phyloP scores from a whole-genome alignment of 2,113 vertebrate genomes.

The Ptychochromis oligacanthus region DNA sequence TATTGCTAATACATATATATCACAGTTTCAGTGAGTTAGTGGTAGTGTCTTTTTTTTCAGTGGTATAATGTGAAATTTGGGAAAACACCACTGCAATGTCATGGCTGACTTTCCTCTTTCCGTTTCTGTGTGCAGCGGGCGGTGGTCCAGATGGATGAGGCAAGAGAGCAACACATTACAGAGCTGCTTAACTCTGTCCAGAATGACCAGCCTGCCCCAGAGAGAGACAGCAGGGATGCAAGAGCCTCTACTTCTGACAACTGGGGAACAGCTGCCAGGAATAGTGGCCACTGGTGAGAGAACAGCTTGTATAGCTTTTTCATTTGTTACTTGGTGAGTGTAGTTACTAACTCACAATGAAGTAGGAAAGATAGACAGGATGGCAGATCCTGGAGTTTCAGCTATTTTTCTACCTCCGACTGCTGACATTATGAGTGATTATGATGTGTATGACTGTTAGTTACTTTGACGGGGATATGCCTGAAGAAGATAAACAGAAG shows the following conservation, averaged over 20 bases:
- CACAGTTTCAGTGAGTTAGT: not conserved
- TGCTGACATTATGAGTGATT: not conserved
- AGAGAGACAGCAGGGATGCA: conserved; percentile 71
- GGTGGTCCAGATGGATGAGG: conserved; percentile 95
- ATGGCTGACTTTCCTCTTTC: not conserved
- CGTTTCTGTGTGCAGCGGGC: conserved; percentile 82
- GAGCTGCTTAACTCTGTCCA: conserved; percentile 90
- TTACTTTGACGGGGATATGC: conserved; percentile 81
- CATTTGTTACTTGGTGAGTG: not conserved
- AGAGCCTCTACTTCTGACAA: conserved; percentile 73
- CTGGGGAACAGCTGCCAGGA: conserved; percentile 33
- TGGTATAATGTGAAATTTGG: not conserved
- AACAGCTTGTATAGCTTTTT: not conserved
- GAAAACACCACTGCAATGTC: not conserved
- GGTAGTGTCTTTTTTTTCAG: not conserved
- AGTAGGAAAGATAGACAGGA: not conserved
- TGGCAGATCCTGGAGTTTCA: not conserved
- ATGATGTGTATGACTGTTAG: conserved; percentile 45
- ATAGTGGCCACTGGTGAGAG: conserved; percentile 74
- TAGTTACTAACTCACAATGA: not conserved
- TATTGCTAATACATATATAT: not conserved
- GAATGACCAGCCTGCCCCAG: conserved; percentile 49
- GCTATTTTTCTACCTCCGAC: not conserved
- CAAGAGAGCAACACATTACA: conserved; percentile 92
- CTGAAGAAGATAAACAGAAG: conserved; percentile 58